A percentile compares a stretch with the other conserved stretches of the same genome.
Evolutionary conservation across 2,888 invertebrate genomes (phyloP).

Genomic region (Limulus polyphemus): DNA sequence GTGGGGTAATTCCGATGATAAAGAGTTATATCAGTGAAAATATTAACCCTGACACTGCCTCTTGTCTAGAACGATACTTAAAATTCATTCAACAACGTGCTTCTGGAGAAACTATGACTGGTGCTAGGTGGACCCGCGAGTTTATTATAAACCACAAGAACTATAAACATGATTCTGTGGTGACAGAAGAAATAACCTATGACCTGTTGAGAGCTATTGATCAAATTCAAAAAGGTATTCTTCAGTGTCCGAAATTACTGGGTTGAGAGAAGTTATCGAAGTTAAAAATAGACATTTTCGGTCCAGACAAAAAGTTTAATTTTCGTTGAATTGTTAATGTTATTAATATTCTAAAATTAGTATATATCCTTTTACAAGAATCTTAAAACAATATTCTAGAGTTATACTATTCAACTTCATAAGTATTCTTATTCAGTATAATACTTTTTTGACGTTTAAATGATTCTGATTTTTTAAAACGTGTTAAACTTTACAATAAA

Average conservation of each 20-base stretch:
- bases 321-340: too few relatives aligned
- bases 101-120: conserved; percentile 68
- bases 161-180: conserved; percentile 81
- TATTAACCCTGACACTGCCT: conserved; percentile 94
- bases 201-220: conserved; percentile 50
- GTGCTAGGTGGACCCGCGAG: conserved; percentile 86
- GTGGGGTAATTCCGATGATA: conserved; percentile 85
- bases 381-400: too few relatives aligned
- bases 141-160: conserved; percentile 76
- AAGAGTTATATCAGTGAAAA: conserved; percentile 90
- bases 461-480: too few relatives aligned
- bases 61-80: conserved; percentile 91
- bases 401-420: too few relatives aligned
- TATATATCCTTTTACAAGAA: too few relatives aligned
- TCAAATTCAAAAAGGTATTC: conserved; percentile 17
- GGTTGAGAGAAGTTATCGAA: not conserved
- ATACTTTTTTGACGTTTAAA: too few relatives aligned
- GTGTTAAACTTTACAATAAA: too few relatives aligned
- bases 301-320: too few relatives aligned
- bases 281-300: too few relatives aligned
- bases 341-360: too few relatives aligned
- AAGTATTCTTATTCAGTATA: too few relatives aligned
- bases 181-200: conserved; percentile 74
- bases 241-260: conserved; percentile 13
- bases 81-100: conserved; percentile 60